These are phyloP conservation scores for Cephus pulcher DNA, from an alignment of 2,888 invertebrate species.

Conservation along the genomic window DNA sequence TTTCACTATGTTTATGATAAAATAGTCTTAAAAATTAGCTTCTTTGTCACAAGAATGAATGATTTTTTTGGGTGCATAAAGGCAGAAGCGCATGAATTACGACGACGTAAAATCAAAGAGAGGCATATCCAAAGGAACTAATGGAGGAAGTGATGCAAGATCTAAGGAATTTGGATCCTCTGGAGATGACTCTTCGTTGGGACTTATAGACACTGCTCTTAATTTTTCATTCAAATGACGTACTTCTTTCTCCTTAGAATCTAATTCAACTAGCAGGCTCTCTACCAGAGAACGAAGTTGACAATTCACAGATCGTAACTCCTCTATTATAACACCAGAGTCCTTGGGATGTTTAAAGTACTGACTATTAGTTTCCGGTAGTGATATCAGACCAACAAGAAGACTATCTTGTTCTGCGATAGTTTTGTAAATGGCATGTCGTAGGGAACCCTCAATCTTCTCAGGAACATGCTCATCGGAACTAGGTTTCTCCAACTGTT, in stretches of 20 bases:
- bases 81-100: no score
- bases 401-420: constrained; percentile 77
- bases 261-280: constrained; percentile 74
- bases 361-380: constrained; percentile 37
- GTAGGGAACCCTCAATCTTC: constrained; percentile 48
- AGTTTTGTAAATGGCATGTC: constrained; percentile 71
- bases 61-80: no score
- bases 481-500: constrained; percentile 44
- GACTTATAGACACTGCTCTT: constrained; percentile 39
- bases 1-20: no score
- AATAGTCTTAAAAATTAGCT: no score
- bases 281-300: constrained; percentile 72
- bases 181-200: constrained; percentile 44
- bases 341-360: constrained; percentile 72
- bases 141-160: constrained; percentile 65
- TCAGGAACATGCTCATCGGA: constrained; percentile 29
- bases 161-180: constrained; percentile 50
- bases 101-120: constrained; percentile 68
- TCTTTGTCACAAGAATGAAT: no score
- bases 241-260: constrained; percentile 76
- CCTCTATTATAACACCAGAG: constrained; percentile 74
- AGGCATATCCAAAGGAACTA: constrained; percentile 75
- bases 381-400: constrained; percentile 43
- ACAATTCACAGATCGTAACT: constrained; percentile 74
- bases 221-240: constrained; percentile 71